Evolutionary conservation across 1,140 invertebrate genomes (phyloP), one percentile per base, ranked within the genome.

Genomic region (Zelostemma sp.): DNA sequence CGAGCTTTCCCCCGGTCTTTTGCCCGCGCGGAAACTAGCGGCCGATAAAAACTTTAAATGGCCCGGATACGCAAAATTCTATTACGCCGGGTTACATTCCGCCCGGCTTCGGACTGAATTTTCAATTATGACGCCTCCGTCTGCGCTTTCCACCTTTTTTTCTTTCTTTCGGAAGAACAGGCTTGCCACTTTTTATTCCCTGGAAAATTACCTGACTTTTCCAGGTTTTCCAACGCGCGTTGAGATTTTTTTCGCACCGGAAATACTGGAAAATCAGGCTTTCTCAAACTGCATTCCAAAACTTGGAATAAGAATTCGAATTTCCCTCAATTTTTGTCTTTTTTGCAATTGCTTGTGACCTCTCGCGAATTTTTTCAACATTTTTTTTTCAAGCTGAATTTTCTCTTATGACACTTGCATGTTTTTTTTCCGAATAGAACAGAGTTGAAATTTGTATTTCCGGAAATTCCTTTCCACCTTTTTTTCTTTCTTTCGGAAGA

Each of bases 1-100:
- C n/a, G n/a, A 71, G 56, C 58, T 67, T 62, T 59, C 58, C 62
- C 38, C 45, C 40, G 51, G 19, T 60, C 55, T 59, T 55, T 31
- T 31, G 35, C 56, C 46, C 12, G 38, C 31, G 35, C 54, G 58
- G 48, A 64, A 59, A 63, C 50, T 60, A 60, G 40, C 51, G 46
- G 40, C 46, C 55, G 66, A 68, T 61, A 61, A 68, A 68, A 68
- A 63, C 55, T 68, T 68, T 63, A 45, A 63, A 63, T 63, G 66
- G 41, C 40, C 49, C 49, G 59, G 56, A 62, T 59, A 68, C 66
- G 66, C 59, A 60, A 60, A 68, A 68, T 68, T 68, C 66, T 55
- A 68, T 63, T 59, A 68, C 56, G 59, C 59, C 50, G 33, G 54
- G 63, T 62, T 68, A 31, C 11, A 31, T 11, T 31, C 11, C 28